Conservation (phyloP, 2,888 invertebrate species). For the Acronicta psi region DNA sequence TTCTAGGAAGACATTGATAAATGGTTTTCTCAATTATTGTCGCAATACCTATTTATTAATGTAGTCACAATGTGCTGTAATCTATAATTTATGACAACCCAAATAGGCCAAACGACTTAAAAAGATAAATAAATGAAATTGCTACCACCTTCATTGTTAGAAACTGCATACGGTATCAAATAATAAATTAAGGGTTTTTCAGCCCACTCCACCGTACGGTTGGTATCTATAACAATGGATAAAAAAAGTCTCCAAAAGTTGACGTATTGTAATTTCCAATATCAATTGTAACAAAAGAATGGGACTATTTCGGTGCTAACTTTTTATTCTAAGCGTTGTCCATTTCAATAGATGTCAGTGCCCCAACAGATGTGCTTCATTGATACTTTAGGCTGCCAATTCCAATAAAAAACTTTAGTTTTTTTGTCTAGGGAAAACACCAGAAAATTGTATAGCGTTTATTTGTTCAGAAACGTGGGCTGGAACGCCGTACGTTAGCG, state of each 20-base stretch:
- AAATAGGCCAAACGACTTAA: no score
- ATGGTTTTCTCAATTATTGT: no score
- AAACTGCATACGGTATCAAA: no score
- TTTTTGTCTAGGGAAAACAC: constrained; percentile 7
- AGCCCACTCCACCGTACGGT: no score
- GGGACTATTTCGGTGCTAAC: constrained; percentile 27
- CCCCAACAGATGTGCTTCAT: constrained; percentile 39
- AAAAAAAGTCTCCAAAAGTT: constrained; percentile 1
- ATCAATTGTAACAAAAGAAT: constrained; percentile 38
- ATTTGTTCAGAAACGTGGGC: constrained; percentile 15
- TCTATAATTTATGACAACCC: no score
- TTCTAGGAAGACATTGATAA: no score
- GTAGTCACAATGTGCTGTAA: no score
- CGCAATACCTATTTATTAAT: no score
- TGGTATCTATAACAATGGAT: no score
- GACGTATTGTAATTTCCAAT: constrained; percentile 35
- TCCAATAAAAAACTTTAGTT: constrained; percentile 14
- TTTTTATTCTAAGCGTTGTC: constrained; percentile 38
- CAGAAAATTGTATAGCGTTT: constrained; percentile 8
- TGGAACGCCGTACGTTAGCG: constrained; percentile 18
- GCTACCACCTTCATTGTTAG: no score
- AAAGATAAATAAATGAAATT: no score
- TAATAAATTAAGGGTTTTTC: no score
- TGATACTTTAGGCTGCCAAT: constrained; percentile 30
- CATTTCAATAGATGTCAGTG: constrained; percentile 32